Conservation (phyloP, 2,797 vertebrate genomes). For the Cyclura pinguis region DNA sequence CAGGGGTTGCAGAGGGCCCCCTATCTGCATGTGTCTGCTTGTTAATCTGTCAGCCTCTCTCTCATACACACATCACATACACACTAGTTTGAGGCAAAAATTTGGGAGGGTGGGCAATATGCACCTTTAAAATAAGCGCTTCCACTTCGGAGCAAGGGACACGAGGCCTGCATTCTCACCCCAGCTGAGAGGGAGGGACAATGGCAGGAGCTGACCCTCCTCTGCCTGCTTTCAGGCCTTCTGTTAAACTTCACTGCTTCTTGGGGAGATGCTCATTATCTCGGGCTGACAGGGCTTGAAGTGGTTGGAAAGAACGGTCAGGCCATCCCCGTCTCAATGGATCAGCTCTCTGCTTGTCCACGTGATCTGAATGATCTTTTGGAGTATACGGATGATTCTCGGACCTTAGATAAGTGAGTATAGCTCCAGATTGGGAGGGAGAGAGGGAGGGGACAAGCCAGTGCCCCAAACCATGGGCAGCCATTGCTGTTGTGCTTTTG, state of each 20-base stretch:
- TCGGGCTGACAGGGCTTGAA: constrained; percentile 94
- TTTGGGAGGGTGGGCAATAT: no score
- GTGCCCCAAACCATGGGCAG: no score
- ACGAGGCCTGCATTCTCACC: background rate
- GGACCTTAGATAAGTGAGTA: constrained; percentile 93
- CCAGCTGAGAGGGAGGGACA: background rate
- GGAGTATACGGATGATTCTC: constrained; percentile 85
- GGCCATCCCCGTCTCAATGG: constrained; percentile 82
- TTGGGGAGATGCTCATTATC: constrained; percentile 93
- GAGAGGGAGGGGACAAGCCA: no score
- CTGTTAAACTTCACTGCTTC: constrained; percentile 88
- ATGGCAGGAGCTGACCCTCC: fast-evolving
- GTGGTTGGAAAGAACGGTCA: constrained; percentile 90
- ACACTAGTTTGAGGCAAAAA: no score
- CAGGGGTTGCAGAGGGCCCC: no score
- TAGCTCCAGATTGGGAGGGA: fast-evolving
- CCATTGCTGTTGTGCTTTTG: no score
- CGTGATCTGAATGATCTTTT: constrained; percentile 91
- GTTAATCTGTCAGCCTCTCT: no score
- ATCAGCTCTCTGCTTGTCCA: constrained; percentile 89
- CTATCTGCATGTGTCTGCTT: no score
- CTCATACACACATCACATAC: no score
- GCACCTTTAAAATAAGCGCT: no score
- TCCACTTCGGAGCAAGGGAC: background rate
- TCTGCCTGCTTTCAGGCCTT: constrained; percentile 81